Conservation (phyloP, 92 coral and sea anemone species). For the Parazoanthus darwini region DNA sequence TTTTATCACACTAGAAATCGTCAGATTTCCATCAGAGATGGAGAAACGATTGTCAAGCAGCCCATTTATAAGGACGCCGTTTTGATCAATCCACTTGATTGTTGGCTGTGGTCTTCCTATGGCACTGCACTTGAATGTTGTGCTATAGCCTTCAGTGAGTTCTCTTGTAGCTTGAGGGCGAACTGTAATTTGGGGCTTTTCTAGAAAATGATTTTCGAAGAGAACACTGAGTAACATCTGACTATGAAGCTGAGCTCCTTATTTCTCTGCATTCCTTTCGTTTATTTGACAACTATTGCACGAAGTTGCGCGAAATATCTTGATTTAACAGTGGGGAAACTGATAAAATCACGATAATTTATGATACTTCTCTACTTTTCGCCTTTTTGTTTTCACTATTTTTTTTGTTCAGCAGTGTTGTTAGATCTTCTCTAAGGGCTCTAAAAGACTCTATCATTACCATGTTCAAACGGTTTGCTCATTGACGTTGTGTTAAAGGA, state of each 20-base stretch:
- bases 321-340: no score
- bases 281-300: no score
- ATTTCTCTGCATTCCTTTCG: no score
- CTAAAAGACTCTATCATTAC: no score
- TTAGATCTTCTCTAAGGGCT: no score
- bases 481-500: no score
- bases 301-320: no score
- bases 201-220: not conserved
- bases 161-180: not conserved
- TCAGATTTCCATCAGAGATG: not conserved
- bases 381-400: no score
- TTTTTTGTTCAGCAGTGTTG: no score
- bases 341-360: no score
- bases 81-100: slow-evolving; percentile 3
- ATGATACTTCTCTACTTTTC: no score
- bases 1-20: not conserved
- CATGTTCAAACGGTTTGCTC: no score
- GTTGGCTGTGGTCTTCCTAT: slow-evolving; percentile 13
- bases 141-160: slow-evolving; percentile 12
- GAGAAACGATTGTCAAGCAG: slow-evolving; percentile 2
- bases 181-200: not conserved
- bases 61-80: slow-evolving; percentile 1
- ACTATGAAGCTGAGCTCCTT: not conserved
- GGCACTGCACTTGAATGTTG: slow-evolving; percentile 27
- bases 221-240: not conserved